A percentile compares a stretch with the other conserved stretches of the same genome.
Conservation (phyloP, 2,113 vertebrate species). For the Spea bombifrons region DNA sequence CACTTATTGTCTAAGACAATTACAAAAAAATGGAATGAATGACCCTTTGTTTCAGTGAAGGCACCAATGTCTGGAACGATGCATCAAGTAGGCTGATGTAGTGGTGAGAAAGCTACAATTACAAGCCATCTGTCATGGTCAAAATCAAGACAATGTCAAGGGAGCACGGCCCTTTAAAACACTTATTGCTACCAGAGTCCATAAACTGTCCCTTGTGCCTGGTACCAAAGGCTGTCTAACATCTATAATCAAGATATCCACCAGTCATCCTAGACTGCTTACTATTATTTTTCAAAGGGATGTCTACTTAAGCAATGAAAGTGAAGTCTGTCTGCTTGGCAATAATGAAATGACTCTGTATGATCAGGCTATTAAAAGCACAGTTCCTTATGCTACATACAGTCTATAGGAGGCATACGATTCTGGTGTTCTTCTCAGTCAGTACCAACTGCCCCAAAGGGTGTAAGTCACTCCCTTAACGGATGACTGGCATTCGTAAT, state of each 20-base stretch:
- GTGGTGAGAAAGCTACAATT: constrained; percentile 14
- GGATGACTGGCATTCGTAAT: constrained; percentile 14
- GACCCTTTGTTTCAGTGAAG: constrained; percentile 3
- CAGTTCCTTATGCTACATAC: not conserved
- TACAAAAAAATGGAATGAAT: not conserved
- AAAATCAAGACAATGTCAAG: constrained; percentile 19
- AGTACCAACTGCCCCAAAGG: not conserved
- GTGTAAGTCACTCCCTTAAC: constrained; percentile 5
- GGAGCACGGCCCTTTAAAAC: constrained; percentile 16
- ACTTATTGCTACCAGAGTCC: not conserved
- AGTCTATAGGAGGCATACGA: not conserved
- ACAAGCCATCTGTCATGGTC: constrained; percentile 29
- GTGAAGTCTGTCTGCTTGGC: not conserved
- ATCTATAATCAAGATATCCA: not conserved
- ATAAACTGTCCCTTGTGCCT: constrained; percentile 29
- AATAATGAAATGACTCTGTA: not conserved
- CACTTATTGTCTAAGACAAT: too few species aligned
- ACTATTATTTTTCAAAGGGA: too few species aligned
- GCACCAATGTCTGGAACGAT: constrained; percentile 18
- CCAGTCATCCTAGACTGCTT: not conserved
- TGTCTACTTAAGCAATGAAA: not conserved
- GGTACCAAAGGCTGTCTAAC: constrained; percentile 25
- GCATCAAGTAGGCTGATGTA: not conserved
- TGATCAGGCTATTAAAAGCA: not conserved
- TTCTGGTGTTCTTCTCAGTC: not conserved